Base-by-base conservation (phyloP, 2,888 invertebrate genomes). In the Diarsia rubi region DNA sequence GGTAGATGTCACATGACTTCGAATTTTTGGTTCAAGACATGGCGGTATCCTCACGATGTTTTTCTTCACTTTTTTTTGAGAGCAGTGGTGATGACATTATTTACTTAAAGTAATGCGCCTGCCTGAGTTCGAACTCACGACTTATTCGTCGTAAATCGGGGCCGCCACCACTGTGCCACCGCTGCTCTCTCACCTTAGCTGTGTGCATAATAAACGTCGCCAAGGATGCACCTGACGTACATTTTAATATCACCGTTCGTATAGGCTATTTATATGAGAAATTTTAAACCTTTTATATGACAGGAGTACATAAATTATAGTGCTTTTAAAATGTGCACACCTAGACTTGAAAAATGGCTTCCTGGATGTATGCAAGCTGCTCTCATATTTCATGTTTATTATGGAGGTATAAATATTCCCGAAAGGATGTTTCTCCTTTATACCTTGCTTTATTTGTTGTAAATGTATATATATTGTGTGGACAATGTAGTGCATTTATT, bases 361-460 rank as follows among this genome's bases (percentile, higher is more conserved):
- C 83, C 84, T 60, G 69, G 66, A 81, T 67, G 47, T 44, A 42
- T 69, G 82, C 57, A 75, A 47, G 65, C 14, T 42, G 21, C 60
- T 8, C 59, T 57, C 76, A 62, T 86, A 81, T 75, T 73, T 84
- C 75, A 84, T 71, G 54, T 81, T 84, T 84, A 84, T 68, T 78
- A 69, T 67, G 37, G 59, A 57, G 63, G 44, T 60, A 47, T 45
- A 37, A 71, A 75, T 57, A 70, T 67, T 64, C 62, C 24, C 19
- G 21, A 31, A 24, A 70, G 44, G 12, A 64, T 74, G 27, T 66
- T 49, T 31, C 37, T 16, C 12, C 37, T 78, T 63, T 59, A 27
- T 54, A 49, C 3, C 24, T 45, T 21, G 12, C 27, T 42, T 83
- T 31, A 45, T 42, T 66, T 37, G 27, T 45, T 57, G n/a, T 42